Conservation (phyloP, 2,888 invertebrate species). For the Ophion slaviceki region DNA sequence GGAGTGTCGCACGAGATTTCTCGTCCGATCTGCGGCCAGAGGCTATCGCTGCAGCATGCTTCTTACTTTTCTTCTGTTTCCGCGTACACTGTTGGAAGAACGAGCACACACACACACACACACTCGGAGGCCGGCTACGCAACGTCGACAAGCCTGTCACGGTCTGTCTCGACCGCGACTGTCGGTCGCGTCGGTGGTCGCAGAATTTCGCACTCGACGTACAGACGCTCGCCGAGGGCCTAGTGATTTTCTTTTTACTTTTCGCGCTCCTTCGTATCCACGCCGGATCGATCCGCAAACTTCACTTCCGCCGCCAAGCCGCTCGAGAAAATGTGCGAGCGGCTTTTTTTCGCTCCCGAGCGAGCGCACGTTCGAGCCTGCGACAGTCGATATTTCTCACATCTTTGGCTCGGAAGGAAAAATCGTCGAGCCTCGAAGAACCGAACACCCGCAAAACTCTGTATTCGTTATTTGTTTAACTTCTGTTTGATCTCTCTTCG, state of each 20-base stretch:
- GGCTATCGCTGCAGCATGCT: slow-evolving; percentile 24
- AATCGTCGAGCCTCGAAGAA: too few relatives aligned
- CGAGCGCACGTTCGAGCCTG: too few relatives aligned
- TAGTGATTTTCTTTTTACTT: background rate
- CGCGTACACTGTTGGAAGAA: background rate
- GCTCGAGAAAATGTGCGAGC: too few relatives aligned
- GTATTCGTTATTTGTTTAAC: background rate
- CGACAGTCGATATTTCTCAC: too few relatives aligned
- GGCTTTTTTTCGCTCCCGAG: too few relatives aligned
- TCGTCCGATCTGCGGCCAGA: slow-evolving; percentile 25
- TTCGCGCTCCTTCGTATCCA: background rate
- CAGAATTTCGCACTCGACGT: slow-evolving; percentile 13
- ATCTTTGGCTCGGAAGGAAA: too few relatives aligned
- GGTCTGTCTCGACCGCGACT: too few relatives aligned
- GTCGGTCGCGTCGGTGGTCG: slow-evolving; percentile 1
- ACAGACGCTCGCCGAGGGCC: background rate
- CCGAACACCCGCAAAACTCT: too few relatives aligned
- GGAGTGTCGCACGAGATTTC: slow-evolving; percentile 13
- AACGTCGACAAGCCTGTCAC: too few relatives aligned
- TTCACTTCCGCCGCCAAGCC: too few relatives aligned
- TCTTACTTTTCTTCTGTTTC: background rate
- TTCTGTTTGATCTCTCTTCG: background rate
- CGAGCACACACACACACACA: background rate
- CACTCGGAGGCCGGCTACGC: background rate
- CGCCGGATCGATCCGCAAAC: too few relatives aligned